phyloP scores from a whole-genome alignment of 2,113 vertebrate genomes.

The Dromiciops gliroides region DNA sequence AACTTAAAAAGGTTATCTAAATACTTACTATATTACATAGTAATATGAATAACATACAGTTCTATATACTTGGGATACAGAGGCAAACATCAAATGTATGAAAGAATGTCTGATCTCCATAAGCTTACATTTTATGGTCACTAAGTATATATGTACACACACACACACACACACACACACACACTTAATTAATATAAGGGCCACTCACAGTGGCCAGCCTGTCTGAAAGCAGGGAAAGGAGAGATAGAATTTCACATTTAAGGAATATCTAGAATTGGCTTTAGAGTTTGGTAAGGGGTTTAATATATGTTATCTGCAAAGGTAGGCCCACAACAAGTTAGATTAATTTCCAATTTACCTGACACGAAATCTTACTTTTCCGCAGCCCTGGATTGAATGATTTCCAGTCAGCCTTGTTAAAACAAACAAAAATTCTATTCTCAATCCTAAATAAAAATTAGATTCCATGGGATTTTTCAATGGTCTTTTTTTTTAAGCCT shows the following conservation, averaged over 20 bases:
- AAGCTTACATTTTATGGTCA: not conserved
- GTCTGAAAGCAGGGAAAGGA: not conserved
- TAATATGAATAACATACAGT: not conserved
- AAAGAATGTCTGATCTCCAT: not conserved
- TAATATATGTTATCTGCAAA: not conserved
- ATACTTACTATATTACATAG: constrained; percentile 1
- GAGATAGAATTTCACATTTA: not conserved
- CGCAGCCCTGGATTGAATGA: not conserved
- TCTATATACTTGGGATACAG: not conserved
- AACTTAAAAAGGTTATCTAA: constrained; percentile 32
- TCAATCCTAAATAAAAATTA: not conserved
- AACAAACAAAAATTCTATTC: not conserved
- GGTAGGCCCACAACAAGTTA: not conserved
- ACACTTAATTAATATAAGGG: not conserved
- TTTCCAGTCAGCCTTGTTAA: not conserved
- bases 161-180: too few species aligned
- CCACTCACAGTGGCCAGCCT: not conserved
- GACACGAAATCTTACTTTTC: not conserved
- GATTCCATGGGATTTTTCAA: not conserved
- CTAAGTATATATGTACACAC: not conserved
- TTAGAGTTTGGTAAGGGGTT: not conserved
- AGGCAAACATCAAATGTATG: not conserved
- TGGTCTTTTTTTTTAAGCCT: not conserved
- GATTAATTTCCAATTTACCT: not conserved
- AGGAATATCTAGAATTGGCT: not conserved